Percentiles rank a stretch among this genome's conserved stretches.
Evolutionary conservation across 2,113 vertebrate genomes (phyloP).

Genomic region (Emydura subglobosa): DNA sequence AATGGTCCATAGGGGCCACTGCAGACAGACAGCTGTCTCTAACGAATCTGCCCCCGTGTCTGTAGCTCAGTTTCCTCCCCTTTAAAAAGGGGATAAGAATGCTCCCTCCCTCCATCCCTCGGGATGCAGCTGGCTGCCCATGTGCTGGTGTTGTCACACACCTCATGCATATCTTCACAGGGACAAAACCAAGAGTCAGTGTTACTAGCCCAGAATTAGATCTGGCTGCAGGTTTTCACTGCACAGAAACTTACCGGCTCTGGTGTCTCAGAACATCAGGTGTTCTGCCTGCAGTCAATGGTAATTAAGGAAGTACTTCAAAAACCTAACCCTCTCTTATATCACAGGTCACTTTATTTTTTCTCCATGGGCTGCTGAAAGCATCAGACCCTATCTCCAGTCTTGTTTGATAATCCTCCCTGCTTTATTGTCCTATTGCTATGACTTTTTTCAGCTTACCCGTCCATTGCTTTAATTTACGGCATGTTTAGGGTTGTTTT

Average conservation of each 20-base stretch:
- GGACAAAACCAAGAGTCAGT: not conserved
- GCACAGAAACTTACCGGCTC: not conserved
- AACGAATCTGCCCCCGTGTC: not conserved
- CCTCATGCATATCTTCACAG: not conserved
- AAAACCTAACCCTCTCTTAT: not conserved
- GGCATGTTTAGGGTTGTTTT: not conserved
- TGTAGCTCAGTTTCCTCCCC: not conserved
- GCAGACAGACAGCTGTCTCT: not conserved
- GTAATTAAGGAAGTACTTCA: not conserved
- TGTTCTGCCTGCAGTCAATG: not conserved
- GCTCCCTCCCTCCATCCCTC: not conserved
- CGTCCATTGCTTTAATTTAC: not conserved
- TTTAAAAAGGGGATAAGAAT: not conserved
- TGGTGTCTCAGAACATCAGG: not conserved
- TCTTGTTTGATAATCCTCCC: fast-evolving
- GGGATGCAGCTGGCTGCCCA: not conserved
- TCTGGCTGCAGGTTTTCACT: not conserved
- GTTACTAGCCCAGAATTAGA: not conserved
- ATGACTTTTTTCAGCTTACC: not conserved
- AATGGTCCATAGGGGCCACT: not conserved
- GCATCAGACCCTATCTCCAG: not conserved
- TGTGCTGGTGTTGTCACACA: not conserved
- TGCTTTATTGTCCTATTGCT: not conserved
- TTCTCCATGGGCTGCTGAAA: not conserved
- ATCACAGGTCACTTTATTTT: not conserved